Percentiles rank a stretch among this genome's conserved stretches.
phyloP scores from a whole-genome alignment of 2,113 vertebrate genomes.

The Numida meleagris region DNA sequence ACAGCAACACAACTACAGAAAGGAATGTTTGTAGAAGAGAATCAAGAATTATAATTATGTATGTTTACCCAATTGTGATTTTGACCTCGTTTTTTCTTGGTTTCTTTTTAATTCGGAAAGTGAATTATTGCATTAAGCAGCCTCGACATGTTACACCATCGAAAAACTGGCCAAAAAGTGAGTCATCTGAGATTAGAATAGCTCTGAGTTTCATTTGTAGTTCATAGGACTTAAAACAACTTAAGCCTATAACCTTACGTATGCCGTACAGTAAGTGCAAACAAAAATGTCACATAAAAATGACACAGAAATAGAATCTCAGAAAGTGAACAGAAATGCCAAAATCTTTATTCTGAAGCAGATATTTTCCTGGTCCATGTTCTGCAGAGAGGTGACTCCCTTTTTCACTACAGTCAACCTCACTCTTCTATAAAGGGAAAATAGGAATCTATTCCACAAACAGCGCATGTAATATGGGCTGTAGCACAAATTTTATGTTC shows the following conservation, averaged over 20 bases:
- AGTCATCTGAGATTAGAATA: conserved; percentile 1
- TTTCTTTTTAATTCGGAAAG: neutral
- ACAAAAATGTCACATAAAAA: neutral
- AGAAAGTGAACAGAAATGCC: neutral
- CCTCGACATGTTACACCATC: neutral
- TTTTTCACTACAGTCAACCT: neutral
- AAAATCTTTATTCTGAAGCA: neutral
- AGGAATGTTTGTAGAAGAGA: neutral
- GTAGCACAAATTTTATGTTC: neutral
- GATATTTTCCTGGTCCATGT: neutral
- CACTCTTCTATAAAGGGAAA: neutral
- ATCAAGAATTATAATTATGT: neutral
- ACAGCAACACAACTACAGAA: neutral
- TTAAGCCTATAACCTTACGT: neutral
- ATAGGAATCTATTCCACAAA: neutral
- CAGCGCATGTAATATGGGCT: neutral
- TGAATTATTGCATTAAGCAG: neutral
- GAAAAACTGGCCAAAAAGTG: neutral
- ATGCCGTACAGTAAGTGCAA: neutral
- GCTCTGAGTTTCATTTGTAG: neutral
- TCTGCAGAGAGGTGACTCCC: neutral
- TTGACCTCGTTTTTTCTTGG: neutral
- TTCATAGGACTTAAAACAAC: neutral
- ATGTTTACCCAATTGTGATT: neutral
- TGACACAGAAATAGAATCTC: neutral